Evolutionary conservation across 2,888 invertebrate genomes (phyloP).

Genomic region (Hartigia nigra): DNA sequence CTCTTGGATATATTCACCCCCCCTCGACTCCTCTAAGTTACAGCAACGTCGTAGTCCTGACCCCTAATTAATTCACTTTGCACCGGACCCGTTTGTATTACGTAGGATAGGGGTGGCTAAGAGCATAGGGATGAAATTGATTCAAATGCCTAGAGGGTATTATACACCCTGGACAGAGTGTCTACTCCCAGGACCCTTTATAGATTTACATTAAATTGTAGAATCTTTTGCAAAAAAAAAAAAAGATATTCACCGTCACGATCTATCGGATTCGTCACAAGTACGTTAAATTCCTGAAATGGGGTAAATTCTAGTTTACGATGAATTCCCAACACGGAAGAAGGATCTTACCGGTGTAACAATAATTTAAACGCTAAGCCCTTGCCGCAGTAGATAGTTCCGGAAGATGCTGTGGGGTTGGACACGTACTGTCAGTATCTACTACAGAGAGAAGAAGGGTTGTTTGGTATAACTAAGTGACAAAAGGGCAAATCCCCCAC

Average conservation of each 20-base stretch:
- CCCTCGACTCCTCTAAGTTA: neutral
- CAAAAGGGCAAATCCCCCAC: neutral
- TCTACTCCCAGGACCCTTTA: constrained; percentile 9
- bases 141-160: constrained; percentile 55
- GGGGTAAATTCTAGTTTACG: neutral
- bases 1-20: neutral
- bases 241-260: neutral
- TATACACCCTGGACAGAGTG: constrained; percentile 32
- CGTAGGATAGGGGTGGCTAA: constrained; percentile 44
- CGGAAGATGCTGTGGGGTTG: neutral
- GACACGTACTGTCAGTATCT: neutral
- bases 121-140: constrained; percentile 55
- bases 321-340: neutral
- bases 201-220: constrained; percentile 8
- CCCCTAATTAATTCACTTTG: constrained; percentile 61
- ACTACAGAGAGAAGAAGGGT: neutral
- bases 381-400: neutral
- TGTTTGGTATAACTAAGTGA: neutral
- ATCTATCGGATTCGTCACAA: neutral
- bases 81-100: constrained; percentile 48
- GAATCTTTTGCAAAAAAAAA: constrained; percentile 1
- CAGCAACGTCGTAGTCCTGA: constrained; percentile 27
- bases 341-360: neutral
- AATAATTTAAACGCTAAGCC: neutral
- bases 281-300: neutral